Base-by-base conservation (phyloP, 2,797 vertebrate species). In the Taenioides sp. region DNA sequence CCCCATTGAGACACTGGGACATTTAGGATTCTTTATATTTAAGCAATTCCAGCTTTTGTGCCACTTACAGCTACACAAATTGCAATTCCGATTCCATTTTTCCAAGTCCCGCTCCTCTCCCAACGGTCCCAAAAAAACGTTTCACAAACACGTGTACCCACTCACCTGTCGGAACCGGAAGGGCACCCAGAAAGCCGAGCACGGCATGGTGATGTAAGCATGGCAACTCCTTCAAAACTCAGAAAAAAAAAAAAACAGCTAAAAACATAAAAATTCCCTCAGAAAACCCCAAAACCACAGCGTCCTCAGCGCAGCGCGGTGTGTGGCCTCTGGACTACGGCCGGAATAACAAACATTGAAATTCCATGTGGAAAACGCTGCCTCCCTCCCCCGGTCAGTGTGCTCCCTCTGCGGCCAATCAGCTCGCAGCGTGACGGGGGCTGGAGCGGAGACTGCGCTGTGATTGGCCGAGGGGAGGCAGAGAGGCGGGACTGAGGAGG, bases 141-240 rank as follows among this genome's bases (percentile, higher is more conserved):
- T 28, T 28, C 1, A 2, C 27, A 28, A 28, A 28, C 27, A 28
- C 27, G 4, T 28, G 27, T 28, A 2, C 27, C 27, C 5, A 20
- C 92, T 92, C 90, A 93, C 91, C 91, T 89, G 80, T 85, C 80
- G 78, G 87, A 86, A 80, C 84, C 73, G 82, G 84, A 75, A 37
- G 76, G 79, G 69, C 80, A 76, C 61, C 83, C 81, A 78, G 70
- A 79, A 61, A 70, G 71, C 79, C 67, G 73, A 76, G 22, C 76
- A 77, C 74, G 79, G 77, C 89, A 91, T 91, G 73, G 70, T 84
- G 76, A 62, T 65, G 60, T 50, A 57, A 14, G 66, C 88, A 89
- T 91, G 78, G 58, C 83, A 84, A 20, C 77, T 66, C 71, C 23
- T 28, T 18, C 16, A 18, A 50, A 50, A 1, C 18, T 37, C 37